phyloP scores from a whole-genome alignment of 2,113 vertebrate species.

The Clarias gariepinus region DNA sequence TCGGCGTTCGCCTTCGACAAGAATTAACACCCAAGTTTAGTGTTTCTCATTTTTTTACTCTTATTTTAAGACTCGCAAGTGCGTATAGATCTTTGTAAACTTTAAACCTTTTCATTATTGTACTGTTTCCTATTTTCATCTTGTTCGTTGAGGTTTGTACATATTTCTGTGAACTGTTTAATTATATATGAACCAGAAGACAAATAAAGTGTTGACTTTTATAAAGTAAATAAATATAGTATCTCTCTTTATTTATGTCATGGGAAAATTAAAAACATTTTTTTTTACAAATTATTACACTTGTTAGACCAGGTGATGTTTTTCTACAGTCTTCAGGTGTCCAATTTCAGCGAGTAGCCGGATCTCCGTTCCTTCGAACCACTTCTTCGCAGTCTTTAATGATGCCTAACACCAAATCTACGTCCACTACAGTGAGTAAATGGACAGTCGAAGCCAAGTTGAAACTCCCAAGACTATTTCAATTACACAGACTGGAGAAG shows the following conservation, averaged over 20 bases:
- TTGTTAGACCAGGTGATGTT: background rate
- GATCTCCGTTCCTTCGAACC: background rate
- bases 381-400: no score
- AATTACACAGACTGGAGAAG: no score
- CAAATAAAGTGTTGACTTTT: slow-evolving; percentile 18
- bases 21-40: slow-evolving; percentile 61
- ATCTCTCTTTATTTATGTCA: background rate
- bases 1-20: slow-evolving; percentile 88
- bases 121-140: background rate
- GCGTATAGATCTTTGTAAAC: background rate
- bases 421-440: no score
- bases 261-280: no score
- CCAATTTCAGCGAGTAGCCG: background rate
- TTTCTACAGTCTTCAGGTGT: background rate
- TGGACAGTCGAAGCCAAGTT: no score
- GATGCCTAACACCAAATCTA: no score
- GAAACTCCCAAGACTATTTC: no score
- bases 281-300: no score
- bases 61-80: background rate
- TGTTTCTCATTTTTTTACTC: background rate
- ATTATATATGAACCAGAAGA: slow-evolving; percentile 22
- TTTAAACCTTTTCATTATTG: background rate
- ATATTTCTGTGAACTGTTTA: slow-evolving; percentile 38
- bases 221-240: background rate
- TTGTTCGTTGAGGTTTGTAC: slow-evolving; percentile 24